Percentiles rank a stretch among this genome's conserved stretches.
Conservation (phyloP, 2,797 vertebrate genomes). For the Pangasius djambal region DNA sequence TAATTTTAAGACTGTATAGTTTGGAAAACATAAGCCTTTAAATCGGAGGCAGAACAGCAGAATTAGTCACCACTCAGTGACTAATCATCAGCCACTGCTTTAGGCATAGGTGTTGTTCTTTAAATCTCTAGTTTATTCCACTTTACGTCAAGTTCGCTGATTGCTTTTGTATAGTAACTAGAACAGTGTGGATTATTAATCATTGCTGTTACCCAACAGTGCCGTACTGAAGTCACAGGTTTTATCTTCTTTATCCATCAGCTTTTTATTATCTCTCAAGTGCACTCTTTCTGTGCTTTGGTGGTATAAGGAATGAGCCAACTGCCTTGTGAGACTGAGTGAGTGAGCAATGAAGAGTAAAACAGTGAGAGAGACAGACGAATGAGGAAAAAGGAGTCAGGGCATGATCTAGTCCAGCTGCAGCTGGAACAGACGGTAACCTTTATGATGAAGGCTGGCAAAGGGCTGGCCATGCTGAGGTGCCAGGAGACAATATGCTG, state of each 20-base stretch:
- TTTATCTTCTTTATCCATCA: background rate
- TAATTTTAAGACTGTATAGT: background rate
- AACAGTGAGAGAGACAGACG: conserved; percentile 27
- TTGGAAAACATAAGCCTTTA: background rate
- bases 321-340: background rate
- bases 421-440: conserved; percentile 57
- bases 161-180: background rate
- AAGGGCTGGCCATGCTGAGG: conserved; percentile 52
- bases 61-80: background rate
- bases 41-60: background rate
- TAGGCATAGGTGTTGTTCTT: background rate
- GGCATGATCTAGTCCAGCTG: conserved; percentile 53
- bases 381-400: conserved; percentile 26
- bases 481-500: conserved; percentile 55
- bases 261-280: background rate
- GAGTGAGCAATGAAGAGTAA: conserved; percentile 5
- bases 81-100: background rate
- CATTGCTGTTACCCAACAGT: background rate
- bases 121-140: background rate
- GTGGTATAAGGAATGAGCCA: background rate
- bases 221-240: background rate
- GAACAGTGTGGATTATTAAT: background rate
- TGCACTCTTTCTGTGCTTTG: conserved; percentile 1
- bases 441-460: conserved; percentile 57
- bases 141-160: background rate